These are phyloP conservation scores for Drosophila mercatorum DNA, from an alignment of 2,888 invertebrate genomes.

Conservation along the genomic window DNA sequence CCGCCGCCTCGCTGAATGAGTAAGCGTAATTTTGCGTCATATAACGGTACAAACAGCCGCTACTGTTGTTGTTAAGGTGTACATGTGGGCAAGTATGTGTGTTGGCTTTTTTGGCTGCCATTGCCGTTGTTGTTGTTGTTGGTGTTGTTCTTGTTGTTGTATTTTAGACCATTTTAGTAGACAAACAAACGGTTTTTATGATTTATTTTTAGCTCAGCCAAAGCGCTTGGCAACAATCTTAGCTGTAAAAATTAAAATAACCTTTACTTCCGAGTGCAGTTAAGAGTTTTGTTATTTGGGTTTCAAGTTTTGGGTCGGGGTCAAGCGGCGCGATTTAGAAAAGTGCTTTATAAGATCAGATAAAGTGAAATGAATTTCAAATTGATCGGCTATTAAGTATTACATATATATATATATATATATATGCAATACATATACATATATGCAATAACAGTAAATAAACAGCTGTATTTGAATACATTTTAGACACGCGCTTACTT, in stretches of 20 bases:
- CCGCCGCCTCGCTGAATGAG: constrained; percentile 70
- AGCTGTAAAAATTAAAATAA: constrained; percentile 65
- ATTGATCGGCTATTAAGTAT: neutral
- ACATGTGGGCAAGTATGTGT: constrained; percentile 18
- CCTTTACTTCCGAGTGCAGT: constrained; percentile 70
- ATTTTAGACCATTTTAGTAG: constrained; percentile 79
- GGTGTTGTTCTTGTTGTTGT: constrained; percentile 56
- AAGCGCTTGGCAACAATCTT: constrained; percentile 62
- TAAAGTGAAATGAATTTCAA: neutral
- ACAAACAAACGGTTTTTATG: constrained; percentile 81
- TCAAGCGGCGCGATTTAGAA: constrained; percentile 11
- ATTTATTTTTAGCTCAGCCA: constrained; percentile 78
- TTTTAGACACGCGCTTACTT: constrained; percentile 27
- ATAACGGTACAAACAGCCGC: constrained; percentile 77
- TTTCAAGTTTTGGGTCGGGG: constrained; percentile 46
- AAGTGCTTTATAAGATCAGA: neutral
- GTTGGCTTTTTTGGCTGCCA: constrained; percentile 47
- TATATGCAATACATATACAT: neutral
- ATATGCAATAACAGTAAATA: constrained; percentile 19
- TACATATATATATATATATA: neutral
- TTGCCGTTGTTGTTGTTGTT: constrained; percentile 27
- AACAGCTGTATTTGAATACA: constrained; percentile 3
- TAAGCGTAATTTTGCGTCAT: constrained; percentile 81
- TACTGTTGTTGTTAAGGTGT: constrained; percentile 63
- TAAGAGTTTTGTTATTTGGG: constrained; percentile 43